Percentiles rank a stretch among this genome's conserved stretches.
Conservation (phyloP, 2,888 invertebrate species). For the Tuta absoluta region DNA sequence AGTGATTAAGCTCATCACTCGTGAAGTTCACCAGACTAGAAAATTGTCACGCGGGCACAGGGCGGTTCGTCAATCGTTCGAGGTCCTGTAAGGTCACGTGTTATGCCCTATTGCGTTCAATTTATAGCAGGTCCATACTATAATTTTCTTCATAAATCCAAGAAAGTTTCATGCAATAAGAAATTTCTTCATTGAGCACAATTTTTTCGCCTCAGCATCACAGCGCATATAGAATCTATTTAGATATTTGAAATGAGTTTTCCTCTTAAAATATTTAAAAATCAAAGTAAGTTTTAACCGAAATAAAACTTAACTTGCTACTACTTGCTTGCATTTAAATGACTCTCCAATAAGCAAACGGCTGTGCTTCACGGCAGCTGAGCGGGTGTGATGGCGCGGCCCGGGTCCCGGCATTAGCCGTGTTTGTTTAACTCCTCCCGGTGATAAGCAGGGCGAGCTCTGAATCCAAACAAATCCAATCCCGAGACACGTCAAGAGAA, state of each 20-base stretch:
- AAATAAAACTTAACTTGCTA: too few relatives aligned
- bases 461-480: slow-evolving; percentile 8
- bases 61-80: slow-evolving; percentile 1
- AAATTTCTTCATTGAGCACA: too few relatives aligned
- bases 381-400: background rate
- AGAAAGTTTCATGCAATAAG: too few relatives aligned
- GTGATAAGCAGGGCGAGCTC: background rate
- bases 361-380: background rate
- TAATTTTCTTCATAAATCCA: background rate
- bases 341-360: background rate
- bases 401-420: background rate
- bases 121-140: background rate
- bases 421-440: background rate
- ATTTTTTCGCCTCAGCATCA: too few relatives aligned
- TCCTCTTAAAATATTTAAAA: too few relatives aligned
- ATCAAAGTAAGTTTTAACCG: too few relatives aligned
- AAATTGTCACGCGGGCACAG: background rate
- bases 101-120: slow-evolving; percentile 8
- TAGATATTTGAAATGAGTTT: too few relatives aligned
- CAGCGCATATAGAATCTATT: too few relatives aligned
- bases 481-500: background rate
- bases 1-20: background rate
- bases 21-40: slow-evolving; percentile 8
- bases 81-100: background rate
- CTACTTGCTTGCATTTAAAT: too few relatives aligned